phyloP scores from a whole-genome alignment of 2,113 vertebrate species.

The Monarcha castaneiventris region DNA sequence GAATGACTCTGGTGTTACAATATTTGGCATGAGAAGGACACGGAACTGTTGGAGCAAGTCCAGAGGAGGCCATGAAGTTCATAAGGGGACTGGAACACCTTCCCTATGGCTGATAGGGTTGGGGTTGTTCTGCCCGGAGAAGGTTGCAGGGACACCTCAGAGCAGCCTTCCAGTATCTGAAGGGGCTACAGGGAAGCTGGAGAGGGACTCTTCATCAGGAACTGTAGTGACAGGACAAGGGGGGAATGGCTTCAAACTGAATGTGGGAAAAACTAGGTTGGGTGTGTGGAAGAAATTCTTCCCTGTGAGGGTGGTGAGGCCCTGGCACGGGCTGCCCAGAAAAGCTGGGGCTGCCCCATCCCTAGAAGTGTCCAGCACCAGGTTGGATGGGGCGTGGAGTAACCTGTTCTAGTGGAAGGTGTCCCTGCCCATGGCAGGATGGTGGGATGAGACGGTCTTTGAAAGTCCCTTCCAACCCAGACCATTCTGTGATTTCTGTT shows the following conservation, averaged over 20 bases:
- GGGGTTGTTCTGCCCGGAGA: neutral
- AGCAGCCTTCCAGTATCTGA: neutral
- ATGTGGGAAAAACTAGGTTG: neutral
- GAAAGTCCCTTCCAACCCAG: neutral
- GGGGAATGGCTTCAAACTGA: neutral
- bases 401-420: neutral
- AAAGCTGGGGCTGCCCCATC: neutral
- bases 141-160: neutral
- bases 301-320: neutral
- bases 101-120: neutral
- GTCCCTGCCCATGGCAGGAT: neutral
- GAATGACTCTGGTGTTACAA: neutral
- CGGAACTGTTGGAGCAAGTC: neutral
- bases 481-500: neutral
- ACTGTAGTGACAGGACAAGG: neutral
- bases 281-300: neutral
- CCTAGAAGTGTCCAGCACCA: neutral
- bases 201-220: neutral
- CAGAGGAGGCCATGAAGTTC: neutral
- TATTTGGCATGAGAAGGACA: fast-evolving
- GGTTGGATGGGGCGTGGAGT: neutral
- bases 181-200: neutral
- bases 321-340: neutral
- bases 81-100: neutral
- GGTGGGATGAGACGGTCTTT: neutral